Base-by-base conservation (phyloP, 2,888 invertebrate genomes). In the Nebria salina region DNA sequence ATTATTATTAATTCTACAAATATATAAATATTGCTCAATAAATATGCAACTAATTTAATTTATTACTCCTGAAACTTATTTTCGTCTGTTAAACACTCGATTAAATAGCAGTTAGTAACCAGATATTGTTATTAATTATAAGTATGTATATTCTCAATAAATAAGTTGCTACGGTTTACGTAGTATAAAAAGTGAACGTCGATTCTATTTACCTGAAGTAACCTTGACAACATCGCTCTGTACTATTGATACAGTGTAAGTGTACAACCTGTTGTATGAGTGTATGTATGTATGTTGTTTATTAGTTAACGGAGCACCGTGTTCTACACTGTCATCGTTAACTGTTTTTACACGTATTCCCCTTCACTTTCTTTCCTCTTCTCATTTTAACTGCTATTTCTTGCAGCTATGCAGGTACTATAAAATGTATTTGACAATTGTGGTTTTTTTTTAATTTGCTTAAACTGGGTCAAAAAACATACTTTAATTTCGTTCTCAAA, bases 291-390 rank as follows among this genome's bases (percentile, higher is more conserved):
- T 43, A 54, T 54, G 54, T 54, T 54, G 54, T 54, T 54, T 54
- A 54, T 54, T 54, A 54, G 54, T 54, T 54, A 54, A 54, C 54
- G 7, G 54, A 54, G 79, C 43, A 74, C 74, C 65, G 65, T 74
- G 66, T 79, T 72, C 25, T 70, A 34, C 70, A 70, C 70, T 70
- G 70, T 11, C 70, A 70, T 70, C 70, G 70, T 70, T 70, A 70
- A 70, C 70, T 70, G 70, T 70, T 70, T 70, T 70, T 54, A 15
- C 70, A 15, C 70, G 70, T 70, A 26, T 70, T 70, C 15, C 70
- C 70, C 34, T 70, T 70, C 70, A 70, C 70, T 70, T 34, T 70
- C 70, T 54, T 54, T 54, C 54, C 54, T 11, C 54, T 54, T 54
- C 54, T 54, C 54, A 54, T 54, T 54, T 54, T 54, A 54, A 54